Percentiles rank a stretch among this genome's conserved stretches.
Conservation (phyloP, 2,888 invertebrate genomes). For the Ochropleura leucogaster region DNA sequence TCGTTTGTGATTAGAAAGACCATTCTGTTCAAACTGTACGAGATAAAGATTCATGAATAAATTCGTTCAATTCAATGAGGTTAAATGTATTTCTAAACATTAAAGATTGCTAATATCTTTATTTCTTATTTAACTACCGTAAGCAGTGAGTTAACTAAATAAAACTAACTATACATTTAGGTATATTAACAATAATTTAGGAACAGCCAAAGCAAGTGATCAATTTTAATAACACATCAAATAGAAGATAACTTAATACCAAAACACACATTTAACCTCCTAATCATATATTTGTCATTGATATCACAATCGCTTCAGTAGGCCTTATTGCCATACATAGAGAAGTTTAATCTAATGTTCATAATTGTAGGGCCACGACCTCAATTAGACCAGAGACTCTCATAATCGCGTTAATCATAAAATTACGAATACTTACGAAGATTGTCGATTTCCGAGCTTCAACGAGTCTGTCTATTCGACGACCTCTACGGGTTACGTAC, state of each 20-base stretch:
- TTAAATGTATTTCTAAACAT: constrained; percentile 5
- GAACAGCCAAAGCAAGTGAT: constrained; percentile 40
- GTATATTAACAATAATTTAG: constrained; percentile 5
- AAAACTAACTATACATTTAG: neutral
- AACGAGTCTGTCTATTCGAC: constrained; percentile 65
- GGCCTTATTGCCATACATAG: constrained; percentile 55
- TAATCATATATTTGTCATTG: constrained; percentile 55
- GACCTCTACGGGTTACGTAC: constrained; percentile 75
- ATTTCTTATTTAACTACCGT: neutral
- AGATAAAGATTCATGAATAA: constrained; percentile 27
- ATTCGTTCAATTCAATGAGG: constrained; percentile 18
- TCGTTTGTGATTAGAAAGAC: constrained; percentile 29
- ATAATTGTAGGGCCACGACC: constrained; percentile 82
- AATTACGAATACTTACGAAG: constrained; percentile 78
- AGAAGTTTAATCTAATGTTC: constrained; percentile 68
- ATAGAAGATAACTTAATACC: constrained; percentile 45
- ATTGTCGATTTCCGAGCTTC: constrained; percentile 80
- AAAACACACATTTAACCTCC: constrained; percentile 37
- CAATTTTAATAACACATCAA: constrained; percentile 33
- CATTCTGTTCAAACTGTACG: constrained; percentile 22
- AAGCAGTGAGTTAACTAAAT: neutral
- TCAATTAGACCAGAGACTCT: constrained; percentile 78
- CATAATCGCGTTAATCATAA: constrained; percentile 84
- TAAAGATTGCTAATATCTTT: neutral
- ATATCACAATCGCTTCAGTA: constrained; percentile 49